Base-by-base conservation (phyloP, 1,140 invertebrate genomes). In the Achatina immaculata region DNA sequence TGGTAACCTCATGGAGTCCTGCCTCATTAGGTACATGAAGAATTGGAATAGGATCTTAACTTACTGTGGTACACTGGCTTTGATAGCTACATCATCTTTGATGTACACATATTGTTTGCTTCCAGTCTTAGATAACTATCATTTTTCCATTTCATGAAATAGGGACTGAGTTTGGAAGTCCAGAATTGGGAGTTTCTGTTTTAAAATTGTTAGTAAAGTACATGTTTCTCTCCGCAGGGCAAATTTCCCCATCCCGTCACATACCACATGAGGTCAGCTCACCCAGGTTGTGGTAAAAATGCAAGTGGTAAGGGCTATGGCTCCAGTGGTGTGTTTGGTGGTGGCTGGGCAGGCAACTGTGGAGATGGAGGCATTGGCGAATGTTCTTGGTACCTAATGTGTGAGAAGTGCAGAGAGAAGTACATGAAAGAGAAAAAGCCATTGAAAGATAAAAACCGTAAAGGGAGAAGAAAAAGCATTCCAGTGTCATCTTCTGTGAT, bases 281-380 rank as follows among this genome's bases (percentile, higher is more conserved):
- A 99, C 93, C 95, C 95, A 3, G 97, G 97, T 0, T 98, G 97
- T 90, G 96, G 96, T 0, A 94, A 94, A 86, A 94, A 95, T 81
- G 95, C 96, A n/a, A 94, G 94, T 19, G 95, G 96, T 2, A 96
- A 96, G 89, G 96, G 96, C 1, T 97, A 97, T 90, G 97, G 97
- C 88, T 95, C 94, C 80, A 94, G 94, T 51, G 96, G 96, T 16
- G 95, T 94, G 86, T 96, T 95, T 89, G 96, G 95, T 89, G 94
- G 94, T 21, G 96, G 96, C 0, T 96, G 95, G 95, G 95, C 95
- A 0, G 96, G 96, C 24, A 95, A 95, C 85, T 97, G 96, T 90
- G 96, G 96, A 0, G 95, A 96, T 86, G 95, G 95, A 0, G 96
- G 96, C 21, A 93, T 95, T 16, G 95, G 95, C 6, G 95, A 94